phyloP scores from a whole-genome alignment of 2,113 vertebrate genomes.

The Cettia cetti region DNA sequence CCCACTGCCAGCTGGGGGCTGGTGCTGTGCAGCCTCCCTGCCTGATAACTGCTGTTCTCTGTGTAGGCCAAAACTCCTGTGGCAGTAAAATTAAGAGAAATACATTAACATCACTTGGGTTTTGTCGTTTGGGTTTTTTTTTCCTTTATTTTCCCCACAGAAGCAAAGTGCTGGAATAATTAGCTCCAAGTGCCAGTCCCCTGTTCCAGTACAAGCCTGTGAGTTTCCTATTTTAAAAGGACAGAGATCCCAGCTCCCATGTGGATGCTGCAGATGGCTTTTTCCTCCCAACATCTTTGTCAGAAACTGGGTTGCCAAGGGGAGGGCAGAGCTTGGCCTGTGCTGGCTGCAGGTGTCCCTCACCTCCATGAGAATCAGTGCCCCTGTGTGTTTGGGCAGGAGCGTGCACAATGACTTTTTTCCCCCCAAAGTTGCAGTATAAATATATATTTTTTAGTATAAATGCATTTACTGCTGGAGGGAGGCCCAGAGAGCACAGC shows the following conservation, averaged over 20 bases:
- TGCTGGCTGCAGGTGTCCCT: background rate
- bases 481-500: background rate
- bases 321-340: accelerated
- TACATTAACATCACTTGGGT: accelerated
- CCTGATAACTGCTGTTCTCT: accelerated
- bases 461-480: background rate
- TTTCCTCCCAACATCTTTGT: background rate
- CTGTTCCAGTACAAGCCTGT: background rate
- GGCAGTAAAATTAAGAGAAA: background rate
- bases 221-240: background rate
- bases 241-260: background rate
- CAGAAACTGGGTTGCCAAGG: background rate
- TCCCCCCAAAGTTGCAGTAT: background rate
- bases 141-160: background rate
- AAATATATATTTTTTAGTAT: background rate
- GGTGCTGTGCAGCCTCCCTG: accelerated
- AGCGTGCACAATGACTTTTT: background rate
- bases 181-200: accelerated
- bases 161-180: background rate
- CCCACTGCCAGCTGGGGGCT: background rate
- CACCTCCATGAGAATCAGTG: accelerated
- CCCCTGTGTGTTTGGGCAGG: background rate
- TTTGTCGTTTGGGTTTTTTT: background rate
- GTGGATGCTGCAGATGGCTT: background rate
- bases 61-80: background rate